These are phyloP conservation scores for Drosophila biarmipes DNA, from an alignment of 1,140 invertebrate species.

Conservation along the genomic window DNA sequence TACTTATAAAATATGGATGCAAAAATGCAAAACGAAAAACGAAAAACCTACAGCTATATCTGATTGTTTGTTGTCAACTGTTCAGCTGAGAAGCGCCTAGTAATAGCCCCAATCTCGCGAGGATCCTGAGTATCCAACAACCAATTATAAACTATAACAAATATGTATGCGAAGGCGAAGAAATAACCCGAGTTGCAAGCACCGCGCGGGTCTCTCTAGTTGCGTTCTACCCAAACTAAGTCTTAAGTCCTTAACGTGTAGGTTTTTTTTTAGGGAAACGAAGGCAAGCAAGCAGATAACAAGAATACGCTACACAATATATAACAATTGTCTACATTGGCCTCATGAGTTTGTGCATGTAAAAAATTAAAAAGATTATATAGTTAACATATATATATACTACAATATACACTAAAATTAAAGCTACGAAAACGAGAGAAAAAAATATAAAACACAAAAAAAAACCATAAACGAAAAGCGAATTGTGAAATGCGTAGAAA, in stretches of 20 bases:
- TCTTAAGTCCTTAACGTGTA: constrained; percentile 33
- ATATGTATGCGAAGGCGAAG: constrained; percentile 7
- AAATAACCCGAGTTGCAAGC: constrained; percentile 3
- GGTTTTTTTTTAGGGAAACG: constrained; percentile 38
- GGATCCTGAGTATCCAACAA: constrained; percentile 18
- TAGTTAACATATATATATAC: constrained; percentile 53
- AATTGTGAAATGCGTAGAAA: constrained; percentile 69
- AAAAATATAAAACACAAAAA: constrained; percentile 4
- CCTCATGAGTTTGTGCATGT: constrained; percentile 80
- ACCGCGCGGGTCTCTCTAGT: constrained; percentile 31
- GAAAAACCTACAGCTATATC: constrained; percentile 7
- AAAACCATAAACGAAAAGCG: constrained; percentile 56
- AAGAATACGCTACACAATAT: constrained; percentile 13
- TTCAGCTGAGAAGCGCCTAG: constrained; percentile 8
- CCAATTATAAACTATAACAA: constrained; percentile 30
- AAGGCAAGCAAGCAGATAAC: constrained; percentile 16
- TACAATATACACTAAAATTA: constrained; percentile 33
- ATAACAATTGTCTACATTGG: constrained; percentile 55
- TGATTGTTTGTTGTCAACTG: constrained; percentile 19
- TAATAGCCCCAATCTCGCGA: constrained; percentile 10
- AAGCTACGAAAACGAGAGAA: constrained; percentile 18
- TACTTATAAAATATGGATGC: constrained; percentile 18
- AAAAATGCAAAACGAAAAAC: neutral
- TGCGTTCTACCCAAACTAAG: constrained; percentile 46
- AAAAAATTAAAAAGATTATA: constrained; percentile 63